Evolutionary conservation across 2,888 invertebrate species (phyloP).

Genomic region (Phyllotreta cruciferae): DNA sequence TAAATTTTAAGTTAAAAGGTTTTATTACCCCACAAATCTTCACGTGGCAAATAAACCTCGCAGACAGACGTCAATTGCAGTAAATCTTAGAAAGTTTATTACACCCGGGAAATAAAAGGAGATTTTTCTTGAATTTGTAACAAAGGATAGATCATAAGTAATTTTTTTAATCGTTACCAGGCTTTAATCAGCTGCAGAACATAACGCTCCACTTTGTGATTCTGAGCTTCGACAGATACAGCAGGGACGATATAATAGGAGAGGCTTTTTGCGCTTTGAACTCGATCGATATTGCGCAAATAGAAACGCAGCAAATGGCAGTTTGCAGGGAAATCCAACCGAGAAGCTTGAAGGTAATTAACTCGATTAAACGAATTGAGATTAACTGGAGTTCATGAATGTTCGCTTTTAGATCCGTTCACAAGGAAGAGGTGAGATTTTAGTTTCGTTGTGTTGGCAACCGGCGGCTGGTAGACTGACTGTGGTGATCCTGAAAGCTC

Average conservation of each 20-base stretch:
- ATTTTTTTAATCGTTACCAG: constrained; percentile 28
- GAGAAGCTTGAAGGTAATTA: constrained; percentile 86
- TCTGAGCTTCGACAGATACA: constrained; percentile 95
- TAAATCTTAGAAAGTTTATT: background rate
- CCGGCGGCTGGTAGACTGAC: constrained; percentile 95
- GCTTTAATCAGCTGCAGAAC: constrained; percentile 82
- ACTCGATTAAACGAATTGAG: background rate
- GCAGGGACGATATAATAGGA: constrained; percentile 97
- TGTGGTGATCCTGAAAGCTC: constrained; percentile 95
- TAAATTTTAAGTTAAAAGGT: no score
- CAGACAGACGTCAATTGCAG: constrained; percentile 4
- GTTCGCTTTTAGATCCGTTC: constrained; percentile 75
- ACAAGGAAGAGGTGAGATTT: constrained; percentile 92
- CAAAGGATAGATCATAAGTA: background rate
- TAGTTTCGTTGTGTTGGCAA: constrained; percentile 98
- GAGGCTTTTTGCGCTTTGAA: constrained; percentile 90
- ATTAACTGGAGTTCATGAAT: constrained; percentile 19
- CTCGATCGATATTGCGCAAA: constrained; percentile 71
- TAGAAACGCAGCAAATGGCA: constrained; percentile 80
- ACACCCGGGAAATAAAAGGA: background rate
- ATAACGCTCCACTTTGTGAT: constrained; percentile 94
- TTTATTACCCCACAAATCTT: constrained; percentile 3
- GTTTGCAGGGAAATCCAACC: constrained; percentile 91
- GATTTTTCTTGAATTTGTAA: background rate
- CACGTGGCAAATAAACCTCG: background rate